Conservation (phyloP, 2,113 vertebrate genomes). For the Hippoglossus stenolepis region DNA sequence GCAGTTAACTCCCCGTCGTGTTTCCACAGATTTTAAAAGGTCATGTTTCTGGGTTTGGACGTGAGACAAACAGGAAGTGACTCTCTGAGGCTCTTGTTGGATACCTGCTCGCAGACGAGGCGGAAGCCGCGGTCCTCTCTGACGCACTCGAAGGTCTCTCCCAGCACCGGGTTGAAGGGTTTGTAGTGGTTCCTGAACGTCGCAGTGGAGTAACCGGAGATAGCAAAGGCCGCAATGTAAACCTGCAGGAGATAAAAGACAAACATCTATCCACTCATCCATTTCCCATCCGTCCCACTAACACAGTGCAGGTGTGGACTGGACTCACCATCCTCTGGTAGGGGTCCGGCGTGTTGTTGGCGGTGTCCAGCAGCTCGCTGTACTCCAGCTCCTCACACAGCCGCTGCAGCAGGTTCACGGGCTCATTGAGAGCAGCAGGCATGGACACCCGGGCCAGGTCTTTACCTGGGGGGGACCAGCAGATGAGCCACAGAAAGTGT, state of each 20-base stretch:
- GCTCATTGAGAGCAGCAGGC: conserved; percentile 92
- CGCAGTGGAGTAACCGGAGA: conserved; percentile 91
- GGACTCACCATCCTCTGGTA: conserved; percentile 89
- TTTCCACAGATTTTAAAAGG: background rate
- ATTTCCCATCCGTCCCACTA: background rate
- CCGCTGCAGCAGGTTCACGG: conserved; percentile 90
- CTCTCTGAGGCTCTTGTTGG: background rate
- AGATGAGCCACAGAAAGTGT: background rate
- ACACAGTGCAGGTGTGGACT: background rate
- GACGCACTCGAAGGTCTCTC: conserved; percentile 92
- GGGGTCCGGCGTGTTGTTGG: conserved; percentile 85
- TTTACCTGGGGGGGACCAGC: conserved; percentile 77
- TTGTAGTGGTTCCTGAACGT: conserved; percentile 92
- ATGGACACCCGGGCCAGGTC: conserved; percentile 93
- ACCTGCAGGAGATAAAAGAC: conserved; percentile 76
- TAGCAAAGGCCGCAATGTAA: conserved; percentile 90
- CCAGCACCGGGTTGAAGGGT: conserved; percentile 94
- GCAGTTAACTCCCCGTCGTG: background rate
- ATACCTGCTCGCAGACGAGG: conserved; percentile 91
- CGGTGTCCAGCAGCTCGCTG: conserved; percentile 87
- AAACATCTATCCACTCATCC: too few relatives aligned
- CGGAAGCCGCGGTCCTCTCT: conserved; percentile 89
- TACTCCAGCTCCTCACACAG: conserved; percentile 94
- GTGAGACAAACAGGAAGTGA: too few relatives aligned
- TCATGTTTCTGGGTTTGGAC: background rate